These are phyloP conservation scores for Plebejus melissa DNA, from an alignment of 2,888 invertebrate genomes.

Conservation along the genomic window DNA sequence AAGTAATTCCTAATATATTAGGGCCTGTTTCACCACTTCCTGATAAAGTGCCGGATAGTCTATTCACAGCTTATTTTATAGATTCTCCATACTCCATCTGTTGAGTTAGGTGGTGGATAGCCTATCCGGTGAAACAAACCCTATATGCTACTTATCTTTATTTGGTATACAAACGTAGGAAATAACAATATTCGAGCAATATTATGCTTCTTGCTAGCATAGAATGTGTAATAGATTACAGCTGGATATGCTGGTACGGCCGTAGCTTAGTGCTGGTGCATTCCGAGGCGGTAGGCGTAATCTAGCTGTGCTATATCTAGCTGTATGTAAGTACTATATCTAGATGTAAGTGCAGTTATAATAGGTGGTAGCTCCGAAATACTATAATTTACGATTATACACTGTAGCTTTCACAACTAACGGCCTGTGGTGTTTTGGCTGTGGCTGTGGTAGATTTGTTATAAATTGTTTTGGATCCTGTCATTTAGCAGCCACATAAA, in stretches of 20 bases:
- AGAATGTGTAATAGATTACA: constrained; percentile 7
- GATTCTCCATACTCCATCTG: too few relatives aligned
- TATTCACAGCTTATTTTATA: too few relatives aligned
- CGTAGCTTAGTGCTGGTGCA: constrained; percentile 4
- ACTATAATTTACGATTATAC: not conserved
- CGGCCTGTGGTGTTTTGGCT: not conserved
- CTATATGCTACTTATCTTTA: not conserved
- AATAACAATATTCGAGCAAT: not conserved
- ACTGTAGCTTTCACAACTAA: not conserved
- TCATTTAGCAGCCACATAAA: too few relatives aligned
- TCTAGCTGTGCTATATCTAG: not conserved
- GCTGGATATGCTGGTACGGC: constrained; percentile 1
- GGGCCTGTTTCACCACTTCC: too few relatives aligned
- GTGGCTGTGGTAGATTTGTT: too few relatives aligned
- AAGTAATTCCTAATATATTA: too few relatives aligned
- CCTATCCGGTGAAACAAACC: too few relatives aligned
- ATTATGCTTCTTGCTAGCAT: not conserved
- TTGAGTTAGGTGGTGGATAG: too few relatives aligned
- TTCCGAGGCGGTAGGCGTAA: constrained; percentile 2
- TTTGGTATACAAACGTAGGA: not conserved
- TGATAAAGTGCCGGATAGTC: too few relatives aligned
- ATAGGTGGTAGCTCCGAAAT: not conserved
- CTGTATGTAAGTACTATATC: not conserved
- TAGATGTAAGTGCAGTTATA: not conserved
- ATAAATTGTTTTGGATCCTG: too few relatives aligned